Evolutionary conservation across 2,797 vertebrate genomes (phyloP).

Genomic region (Cyclura pinguis): DNA sequence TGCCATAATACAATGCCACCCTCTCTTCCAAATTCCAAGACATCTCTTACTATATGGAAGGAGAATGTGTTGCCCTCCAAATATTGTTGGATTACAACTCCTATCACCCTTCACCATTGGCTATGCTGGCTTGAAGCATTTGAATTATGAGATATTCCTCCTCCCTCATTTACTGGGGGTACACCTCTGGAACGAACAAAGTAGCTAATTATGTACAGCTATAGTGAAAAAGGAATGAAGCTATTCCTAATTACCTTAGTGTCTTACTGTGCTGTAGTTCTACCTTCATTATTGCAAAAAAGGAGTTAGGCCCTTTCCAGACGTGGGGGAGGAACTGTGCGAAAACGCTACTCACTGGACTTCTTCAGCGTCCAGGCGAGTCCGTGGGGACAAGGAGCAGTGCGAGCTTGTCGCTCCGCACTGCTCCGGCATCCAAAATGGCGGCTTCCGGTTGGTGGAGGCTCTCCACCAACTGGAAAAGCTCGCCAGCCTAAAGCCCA

Average conservation of each 20-base stretch:
- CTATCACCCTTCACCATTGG: background rate
- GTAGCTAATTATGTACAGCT: background rate
- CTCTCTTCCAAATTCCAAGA: background rate
- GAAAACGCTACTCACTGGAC: too few species aligned
- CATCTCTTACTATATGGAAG: background rate
- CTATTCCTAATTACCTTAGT: background rate
- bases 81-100: background rate
- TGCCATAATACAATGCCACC: background rate
- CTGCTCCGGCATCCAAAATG: too few species aligned
- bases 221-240: background rate
- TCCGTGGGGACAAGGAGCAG: too few species aligned
- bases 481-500: too few species aligned
- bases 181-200: background rate
- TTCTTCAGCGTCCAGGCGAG: too few species aligned
- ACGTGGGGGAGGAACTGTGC: too few species aligned
- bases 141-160: background rate
- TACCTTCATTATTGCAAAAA: background rate
- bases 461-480: too few species aligned
- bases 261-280: background rate
- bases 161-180: background rate
- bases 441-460: too few species aligned
- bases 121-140: background rate
- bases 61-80: background rate
- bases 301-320: too few species aligned
- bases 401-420: too few species aligned